Base-by-base conservation (phyloP, 1,140 invertebrate genomes). In the Bombus ignitus region DNA sequence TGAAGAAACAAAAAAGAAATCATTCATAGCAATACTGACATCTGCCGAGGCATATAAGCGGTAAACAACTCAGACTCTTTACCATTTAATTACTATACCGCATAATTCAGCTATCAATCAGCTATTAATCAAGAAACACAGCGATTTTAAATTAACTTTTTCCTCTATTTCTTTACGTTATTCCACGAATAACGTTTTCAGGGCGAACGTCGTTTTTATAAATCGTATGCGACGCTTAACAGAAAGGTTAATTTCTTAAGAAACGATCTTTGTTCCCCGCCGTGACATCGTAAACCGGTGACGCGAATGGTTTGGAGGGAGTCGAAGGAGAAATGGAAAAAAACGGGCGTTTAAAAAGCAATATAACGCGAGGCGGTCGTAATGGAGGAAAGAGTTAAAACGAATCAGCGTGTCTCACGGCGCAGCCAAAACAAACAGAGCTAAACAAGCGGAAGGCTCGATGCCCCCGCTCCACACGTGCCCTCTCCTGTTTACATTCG, bases 391-490 rank as follows among this genome's bases (percentile, higher is more conserved):
- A 66, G 84, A 42, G 71, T 80, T 86, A 59, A 70, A 74, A 73
- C 84, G 79, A 59, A 68, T 65, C 79, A 72, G 47, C 62, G 37
- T 47, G 79, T 86, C 84, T 71, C 59, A 42, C 37, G 79, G 32
- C 71, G 78, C 62, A 86, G 84, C 79, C 75, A 84, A 87, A 87
- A 78, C 81, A 87, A 87, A 84, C 82, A 84, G 42, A 84, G 81
- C 59, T 84, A 84, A 87, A 84, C 86, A 74, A 84, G 65, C 86
- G 75, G 68, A 78, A 84, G 82, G 59, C 44, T 66, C 70, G 68
- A 79, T 84, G 44, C 74, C 57, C 75, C 32, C 68, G 57, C 35
- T 65, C 53, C 53, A 65, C 81, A 39, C 62, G 65, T 75, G 73
- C 72, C 81, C 81, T 39, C 42, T 44, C 66, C 59, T 83, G 81